Evolutionary conservation across 2,797 vertebrate species (phyloP), one percentile per base, ranked within the genome.

Genomic region (Eleutherodactylus coqui): DNA sequence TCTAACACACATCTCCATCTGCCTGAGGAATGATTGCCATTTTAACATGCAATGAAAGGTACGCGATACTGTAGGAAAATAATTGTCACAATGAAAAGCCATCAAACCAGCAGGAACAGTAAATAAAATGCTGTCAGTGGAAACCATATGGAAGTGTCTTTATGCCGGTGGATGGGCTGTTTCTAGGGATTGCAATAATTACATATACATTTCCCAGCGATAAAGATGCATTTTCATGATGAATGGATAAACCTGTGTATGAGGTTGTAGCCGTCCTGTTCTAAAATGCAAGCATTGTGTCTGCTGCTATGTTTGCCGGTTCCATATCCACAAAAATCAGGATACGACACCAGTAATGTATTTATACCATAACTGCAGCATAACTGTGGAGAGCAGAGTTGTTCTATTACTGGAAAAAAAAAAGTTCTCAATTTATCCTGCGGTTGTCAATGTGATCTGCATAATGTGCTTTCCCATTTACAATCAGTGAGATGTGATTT

Each of bases 401-500:
- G 41, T 83, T 83, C 49, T 83, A 51, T 87, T 83, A 87, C 80
- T 78, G 81, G 67, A 87, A 85, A 79, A 69, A 79, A 81, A 86
- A 73, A 53, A 76, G 29, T 73, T 83, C 49, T 72, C 75, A 62
- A 83, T 87, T 83, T 87, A 79, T 87, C 81, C 86, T 83, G 81
- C 75, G 70, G 75, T 79, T 83, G 64, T 70, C 80, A 45, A 72
- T 87, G 86, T 75, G 81, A 87, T 87, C 86, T 83, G 81, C 85
- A 87, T 87, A 87, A 87, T 87, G 62, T 58, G 75, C 75, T 70
- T 60, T 47, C 41, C 75, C 86, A 83, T 87, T 83, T 83, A 79
- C 64, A 87, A 87, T 83, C 75, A 87, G 81, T 49, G 51, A 62
- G 69, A 87, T 83, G 67, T 83, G 86, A 83, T 83, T 83, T 87